Evolutionary conservation across 2,797 vertebrate species (phyloP).

Genomic region (Enteromius thamalakanensis): DNA sequence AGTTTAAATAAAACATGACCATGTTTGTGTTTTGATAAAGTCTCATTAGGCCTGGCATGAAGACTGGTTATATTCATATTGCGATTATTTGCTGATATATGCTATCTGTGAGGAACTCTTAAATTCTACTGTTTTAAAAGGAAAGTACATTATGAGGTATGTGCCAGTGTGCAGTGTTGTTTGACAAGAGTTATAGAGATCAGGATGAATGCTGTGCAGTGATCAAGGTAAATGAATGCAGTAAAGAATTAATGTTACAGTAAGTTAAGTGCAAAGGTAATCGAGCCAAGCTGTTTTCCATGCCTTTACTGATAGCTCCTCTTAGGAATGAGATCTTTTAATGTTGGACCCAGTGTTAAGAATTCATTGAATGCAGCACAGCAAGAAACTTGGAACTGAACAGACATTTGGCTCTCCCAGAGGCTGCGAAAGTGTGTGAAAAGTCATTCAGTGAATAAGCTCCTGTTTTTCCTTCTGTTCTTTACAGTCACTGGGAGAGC

Average conservation of each 20-base stretch:
- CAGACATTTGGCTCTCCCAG: not conserved
- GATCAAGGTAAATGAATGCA: not conserved
- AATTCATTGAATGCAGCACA: slow-evolving; percentile 1
- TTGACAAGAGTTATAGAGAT: not conserved
- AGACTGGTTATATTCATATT: not conserved
- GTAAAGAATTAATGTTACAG: not conserved
- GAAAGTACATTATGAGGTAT: not conserved
- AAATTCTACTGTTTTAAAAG: not conserved
- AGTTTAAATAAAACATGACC: no score
- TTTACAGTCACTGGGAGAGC: slow-evolving; percentile 88
- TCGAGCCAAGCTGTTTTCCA: slow-evolving; percentile 2
- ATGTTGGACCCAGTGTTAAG: slow-evolving; percentile 6
- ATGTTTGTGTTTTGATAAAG: not conserved
- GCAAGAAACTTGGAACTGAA: slow-evolving; percentile 11
- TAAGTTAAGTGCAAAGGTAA: not conserved
- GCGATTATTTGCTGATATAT: not conserved
- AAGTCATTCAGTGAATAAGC: not conserved
- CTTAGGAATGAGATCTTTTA: not conserved
- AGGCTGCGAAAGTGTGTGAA: not conserved
- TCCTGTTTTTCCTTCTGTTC: slow-evolving; percentile 18
- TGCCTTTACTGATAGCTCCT: not conserved
- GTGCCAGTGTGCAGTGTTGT: not conserved
- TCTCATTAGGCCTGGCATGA: no score
- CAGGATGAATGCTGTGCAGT: not conserved
- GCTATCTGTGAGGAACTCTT: not conserved